These are phyloP conservation scores for Hydrotaea cyrtoneurina DNA, from an alignment of 2,888 invertebrate species.

Conservation along the genomic window DNA sequence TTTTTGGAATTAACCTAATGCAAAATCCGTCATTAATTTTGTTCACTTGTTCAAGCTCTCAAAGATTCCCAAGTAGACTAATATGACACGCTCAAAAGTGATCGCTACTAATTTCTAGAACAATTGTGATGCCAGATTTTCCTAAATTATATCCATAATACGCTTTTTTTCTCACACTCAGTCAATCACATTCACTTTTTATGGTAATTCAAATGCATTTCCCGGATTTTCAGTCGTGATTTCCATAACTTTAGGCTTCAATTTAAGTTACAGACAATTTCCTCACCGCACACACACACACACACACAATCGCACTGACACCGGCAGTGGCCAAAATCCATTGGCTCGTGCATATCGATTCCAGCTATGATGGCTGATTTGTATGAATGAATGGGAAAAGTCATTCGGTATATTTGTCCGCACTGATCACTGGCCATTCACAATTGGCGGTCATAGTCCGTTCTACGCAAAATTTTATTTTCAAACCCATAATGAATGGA, in stretches of 20 bases:
- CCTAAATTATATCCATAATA: neutral
- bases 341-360: neutral
- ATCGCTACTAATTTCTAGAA: neutral
- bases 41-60: no score
- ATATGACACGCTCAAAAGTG: no score
- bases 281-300: no score
- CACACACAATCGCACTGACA: neutral
- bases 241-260: constrained; percentile 54
- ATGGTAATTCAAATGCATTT: constrained; percentile 48
- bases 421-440: neutral
- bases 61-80: neutral
- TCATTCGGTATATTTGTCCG: neutral
- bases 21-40: no score
- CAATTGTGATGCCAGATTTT: neutral
- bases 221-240: constrained; percentile 58
- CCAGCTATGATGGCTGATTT: neutral
- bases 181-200: neutral
- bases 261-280: constrained; percentile 26
- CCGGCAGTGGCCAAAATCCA: neutral
- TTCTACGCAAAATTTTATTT: constrained; percentile 44
- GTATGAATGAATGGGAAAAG: neutral
- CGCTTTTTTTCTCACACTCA: neutral
- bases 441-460: constrained; percentile 48
- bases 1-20: no score
- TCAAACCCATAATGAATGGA: constrained; percentile 25